Conservation (phyloP, 2,797 vertebrate species). For the Rhadinocentrus ornatus region DNA sequence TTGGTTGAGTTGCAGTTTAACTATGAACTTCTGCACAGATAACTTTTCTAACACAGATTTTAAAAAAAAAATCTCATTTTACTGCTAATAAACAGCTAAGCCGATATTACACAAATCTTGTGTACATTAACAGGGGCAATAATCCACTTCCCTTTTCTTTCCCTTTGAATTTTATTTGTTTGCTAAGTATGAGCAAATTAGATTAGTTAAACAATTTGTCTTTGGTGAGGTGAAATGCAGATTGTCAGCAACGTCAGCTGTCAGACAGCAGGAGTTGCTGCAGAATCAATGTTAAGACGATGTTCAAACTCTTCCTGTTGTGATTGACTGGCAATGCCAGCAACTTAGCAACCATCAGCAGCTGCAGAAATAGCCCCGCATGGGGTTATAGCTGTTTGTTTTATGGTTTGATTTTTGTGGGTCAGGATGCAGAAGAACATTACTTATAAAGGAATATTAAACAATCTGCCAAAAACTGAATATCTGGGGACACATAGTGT, state of each 20-base stretch:
- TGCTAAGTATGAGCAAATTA: slow-evolving; percentile 18
- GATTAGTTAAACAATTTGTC: slow-evolving; percentile 51
- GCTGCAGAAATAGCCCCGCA: slow-evolving; percentile 72
- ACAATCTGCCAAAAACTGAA: slow-evolving; percentile 77
- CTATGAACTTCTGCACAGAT: neutral
- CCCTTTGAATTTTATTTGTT: slow-evolving; percentile 9
- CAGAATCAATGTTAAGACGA: slow-evolving; percentile 60
- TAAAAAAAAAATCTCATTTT: neutral
- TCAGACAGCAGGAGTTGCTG: slow-evolving; percentile 56
- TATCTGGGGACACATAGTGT: slow-evolving; percentile 68
- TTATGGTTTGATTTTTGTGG: slow-evolving; percentile 77
- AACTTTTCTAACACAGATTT: neutral
- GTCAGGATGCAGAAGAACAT: slow-evolving; percentile 77
- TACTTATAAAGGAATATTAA: slow-evolving; percentile 78
- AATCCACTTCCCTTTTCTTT: neutral
- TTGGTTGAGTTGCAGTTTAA: slow-evolving; percentile 19
- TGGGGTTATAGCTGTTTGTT: slow-evolving; percentile 77
- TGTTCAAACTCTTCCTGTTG: slow-evolving; percentile 68
- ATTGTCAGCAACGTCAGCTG: slow-evolving; percentile 58
- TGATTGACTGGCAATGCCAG: slow-evolving; percentile 74
- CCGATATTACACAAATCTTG: neutral
- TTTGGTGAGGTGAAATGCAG: slow-evolving; percentile 62
- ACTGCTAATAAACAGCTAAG: neutral
- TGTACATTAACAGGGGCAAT: slow-evolving; percentile 2
- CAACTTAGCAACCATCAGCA: slow-evolving; percentile 71